Evolutionary conservation across 1,140 invertebrate genomes (phyloP).

Genomic region (Drosophila nasuta): DNA sequence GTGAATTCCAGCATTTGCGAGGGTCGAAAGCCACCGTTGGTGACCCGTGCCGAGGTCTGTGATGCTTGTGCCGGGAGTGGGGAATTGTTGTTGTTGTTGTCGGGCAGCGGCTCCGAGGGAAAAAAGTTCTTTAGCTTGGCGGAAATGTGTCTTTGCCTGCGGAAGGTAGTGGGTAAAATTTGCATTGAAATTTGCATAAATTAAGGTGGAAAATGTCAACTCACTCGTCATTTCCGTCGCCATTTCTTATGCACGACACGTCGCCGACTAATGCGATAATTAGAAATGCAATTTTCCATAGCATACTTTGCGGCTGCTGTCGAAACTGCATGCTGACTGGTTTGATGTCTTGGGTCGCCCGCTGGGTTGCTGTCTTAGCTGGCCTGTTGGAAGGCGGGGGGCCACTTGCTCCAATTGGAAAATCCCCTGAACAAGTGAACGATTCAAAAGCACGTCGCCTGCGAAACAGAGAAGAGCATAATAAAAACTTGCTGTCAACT

Average conservation of each 20-base stretch:
- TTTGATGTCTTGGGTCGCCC: slow-evolving; percentile 3
- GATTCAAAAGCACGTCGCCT: slow-evolving; percentile 75
- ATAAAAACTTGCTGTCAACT: slow-evolving; percentile 79
- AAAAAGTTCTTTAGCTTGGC: slow-evolving; percentile 75
- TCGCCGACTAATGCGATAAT: slow-evolving; percentile 81
- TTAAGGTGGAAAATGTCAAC: slow-evolving; percentile 52
- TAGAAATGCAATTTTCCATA: slow-evolving; percentile 84
- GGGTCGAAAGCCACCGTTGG: slow-evolving; percentile 63
- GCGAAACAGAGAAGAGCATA: slow-evolving; percentile 42
- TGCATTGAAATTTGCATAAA: slow-evolving; percentile 69
- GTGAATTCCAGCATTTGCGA: slow-evolving; percentile 79
- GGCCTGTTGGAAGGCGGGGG: not conserved
- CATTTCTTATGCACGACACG: slow-evolving; percentile 83
- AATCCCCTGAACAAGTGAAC: slow-evolving; percentile 64
- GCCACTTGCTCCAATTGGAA: slow-evolving; percentile 50
- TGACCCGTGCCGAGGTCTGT: slow-evolving; percentile 54
- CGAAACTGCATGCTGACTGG: slow-evolving; percentile 60
- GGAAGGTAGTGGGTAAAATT: not conserved
- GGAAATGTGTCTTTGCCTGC: slow-evolving; percentile 56
- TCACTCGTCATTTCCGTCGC: slow-evolving; percentile 63
- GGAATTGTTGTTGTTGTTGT: not conserved
- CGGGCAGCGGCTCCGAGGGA: slow-evolving; percentile 57
- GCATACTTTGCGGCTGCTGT: slow-evolving; percentile 71
- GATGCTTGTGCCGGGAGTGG: not conserved
- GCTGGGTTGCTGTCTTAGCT: not conserved